Percentiles rank a stretch among this genome's conserved stretches.
Conservation (phyloP, 1,140 invertebrate species). For the Coelopa frigida region DNA sequence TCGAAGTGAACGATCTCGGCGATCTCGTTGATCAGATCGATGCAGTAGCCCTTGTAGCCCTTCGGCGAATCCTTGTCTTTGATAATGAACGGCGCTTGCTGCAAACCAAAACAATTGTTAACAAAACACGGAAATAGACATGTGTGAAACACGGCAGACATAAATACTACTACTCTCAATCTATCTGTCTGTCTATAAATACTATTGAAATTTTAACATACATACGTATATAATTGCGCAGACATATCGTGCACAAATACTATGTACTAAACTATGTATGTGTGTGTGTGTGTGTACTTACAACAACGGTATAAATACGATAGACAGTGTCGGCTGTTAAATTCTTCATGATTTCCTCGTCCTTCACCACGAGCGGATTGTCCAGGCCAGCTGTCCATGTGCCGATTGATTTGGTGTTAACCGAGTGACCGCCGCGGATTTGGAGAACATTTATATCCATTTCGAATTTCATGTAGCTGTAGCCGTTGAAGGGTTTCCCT, state of each 20-base stretch:
- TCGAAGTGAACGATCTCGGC: constrained; percentile 77
- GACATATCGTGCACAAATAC: too few relatives aligned
- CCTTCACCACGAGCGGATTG: constrained; percentile 54
- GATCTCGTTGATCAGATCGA: constrained; percentile 84
- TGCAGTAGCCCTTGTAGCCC: constrained; percentile 83
- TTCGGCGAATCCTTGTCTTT: constrained; percentile 56
- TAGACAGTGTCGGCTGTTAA: constrained; percentile 73
- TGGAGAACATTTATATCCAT: constrained; percentile 60
- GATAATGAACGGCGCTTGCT: constrained; percentile 87
- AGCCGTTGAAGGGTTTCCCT: constrained; percentile 53
- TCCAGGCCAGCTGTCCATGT: constrained; percentile 62
- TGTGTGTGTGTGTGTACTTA: constrained; percentile 37
- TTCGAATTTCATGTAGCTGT: constrained; percentile 65
- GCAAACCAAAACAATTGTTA: too few relatives aligned
- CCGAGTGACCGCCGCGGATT: constrained; percentile 57
- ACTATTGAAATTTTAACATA: too few relatives aligned
- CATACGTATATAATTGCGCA: too few relatives aligned
- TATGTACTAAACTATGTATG: too few relatives aligned
- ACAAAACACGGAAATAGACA: too few relatives aligned
- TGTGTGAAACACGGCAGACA: too few relatives aligned
- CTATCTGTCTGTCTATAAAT: too few relatives aligned
- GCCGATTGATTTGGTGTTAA: constrained; percentile 55
- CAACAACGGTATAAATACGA: constrained; percentile 68
- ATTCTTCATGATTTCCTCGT: constrained; percentile 60
- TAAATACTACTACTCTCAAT: too few relatives aligned